A percentile compares a stretch with the other conserved stretches of the same genome.
Conservation (phyloP, 2,797 vertebrate species). For the Anguilla obscura region DNA sequence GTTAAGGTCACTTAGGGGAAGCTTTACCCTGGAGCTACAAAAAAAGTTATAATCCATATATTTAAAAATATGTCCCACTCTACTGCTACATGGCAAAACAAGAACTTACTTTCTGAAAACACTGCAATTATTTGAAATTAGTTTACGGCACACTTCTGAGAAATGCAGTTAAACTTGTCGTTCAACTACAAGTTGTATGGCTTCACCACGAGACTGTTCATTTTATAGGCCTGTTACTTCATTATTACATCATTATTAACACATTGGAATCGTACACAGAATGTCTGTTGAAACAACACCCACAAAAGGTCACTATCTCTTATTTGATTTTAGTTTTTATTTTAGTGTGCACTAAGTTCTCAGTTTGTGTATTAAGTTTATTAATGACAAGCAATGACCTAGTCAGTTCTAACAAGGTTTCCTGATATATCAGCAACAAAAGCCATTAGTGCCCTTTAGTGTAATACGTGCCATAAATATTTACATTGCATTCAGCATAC, state of each 20-base stretch:
- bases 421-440: not conserved
- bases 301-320: not conserved
- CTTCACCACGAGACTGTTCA: not conserved
- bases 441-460: not conserved
- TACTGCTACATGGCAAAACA: not conserved
- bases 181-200: not conserved
- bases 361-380: not conserved
- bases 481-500: not conserved
- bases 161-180: not conserved
- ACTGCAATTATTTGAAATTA: not conserved
- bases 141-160: not conserved
- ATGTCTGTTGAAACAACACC: not conserved
- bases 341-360: not conserved
- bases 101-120: not conserved
- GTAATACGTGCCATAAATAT: not conserved
- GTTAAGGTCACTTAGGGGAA: no score
- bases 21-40: no score
- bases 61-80: no score
- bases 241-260: slow-evolving; percentile 44
- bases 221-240: not conserved
- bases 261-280: slow-evolving; percentile 41
- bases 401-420: not conserved
- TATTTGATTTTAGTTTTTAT: not conserved
- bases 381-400: not conserved
- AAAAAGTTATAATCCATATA: no score